Percentiles rank a stretch among this genome's conserved stretches.
phyloP scores from a whole-genome alignment of 2,113 vertebrate species.

The Scartelaos histophorus region DNA sequence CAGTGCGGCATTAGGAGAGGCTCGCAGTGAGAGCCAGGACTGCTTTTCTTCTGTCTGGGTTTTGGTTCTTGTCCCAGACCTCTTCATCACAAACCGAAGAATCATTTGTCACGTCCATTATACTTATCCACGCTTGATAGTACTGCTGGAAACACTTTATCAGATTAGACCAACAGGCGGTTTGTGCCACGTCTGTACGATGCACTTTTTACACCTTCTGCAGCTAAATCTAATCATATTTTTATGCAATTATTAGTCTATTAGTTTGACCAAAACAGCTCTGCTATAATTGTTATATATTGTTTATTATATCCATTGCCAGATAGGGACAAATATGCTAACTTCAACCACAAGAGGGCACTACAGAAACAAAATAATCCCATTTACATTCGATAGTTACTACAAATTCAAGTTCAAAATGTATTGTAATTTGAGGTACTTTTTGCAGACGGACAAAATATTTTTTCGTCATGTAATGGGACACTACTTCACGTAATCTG shows the following conservation, averaged over 20 bases:
- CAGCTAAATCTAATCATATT: not conserved
- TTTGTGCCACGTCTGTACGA: not conserved
- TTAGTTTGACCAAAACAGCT: not conserved
- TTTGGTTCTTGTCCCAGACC: slow-evolving; percentile 6
- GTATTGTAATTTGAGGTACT: too few relatives aligned
- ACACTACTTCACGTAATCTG: not conserved
- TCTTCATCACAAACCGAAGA: not conserved
- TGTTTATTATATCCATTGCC: not conserved
- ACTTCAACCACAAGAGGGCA: not conserved
- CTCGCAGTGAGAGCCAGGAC: not conserved
- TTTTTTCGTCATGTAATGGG: too few relatives aligned
- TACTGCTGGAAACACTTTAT: not conserved
- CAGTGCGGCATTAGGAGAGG: not conserved
- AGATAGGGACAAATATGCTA: not conserved
- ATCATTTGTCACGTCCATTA: not conserved
- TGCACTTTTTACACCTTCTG: not conserved
- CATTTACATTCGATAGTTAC: too few relatives aligned
- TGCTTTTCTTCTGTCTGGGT: not conserved
- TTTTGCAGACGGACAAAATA: too few relatives aligned
- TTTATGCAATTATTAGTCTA: too few relatives aligned
- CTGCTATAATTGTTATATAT: not conserved
- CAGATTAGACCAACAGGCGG: not conserved
- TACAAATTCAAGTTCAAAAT: too few relatives aligned
- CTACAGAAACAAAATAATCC: not conserved
- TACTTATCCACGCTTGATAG: not conserved